phyloP scores from a whole-genome alignment of 1,140 invertebrate genomes.

The Drosophila erecta region DNA sequence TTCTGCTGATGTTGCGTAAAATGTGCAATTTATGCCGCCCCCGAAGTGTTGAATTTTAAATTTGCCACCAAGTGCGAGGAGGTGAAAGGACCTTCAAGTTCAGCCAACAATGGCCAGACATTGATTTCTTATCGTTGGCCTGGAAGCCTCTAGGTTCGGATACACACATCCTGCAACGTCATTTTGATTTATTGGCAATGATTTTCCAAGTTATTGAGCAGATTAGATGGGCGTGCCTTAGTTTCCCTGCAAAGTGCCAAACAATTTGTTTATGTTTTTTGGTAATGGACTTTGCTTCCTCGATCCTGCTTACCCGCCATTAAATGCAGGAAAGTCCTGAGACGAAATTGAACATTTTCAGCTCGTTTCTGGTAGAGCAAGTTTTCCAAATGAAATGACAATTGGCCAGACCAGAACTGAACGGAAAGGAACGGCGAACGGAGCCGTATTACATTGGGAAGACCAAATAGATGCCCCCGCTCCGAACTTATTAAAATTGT shows the following conservation, averaged over 20 bases:
- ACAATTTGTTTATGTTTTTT: slow-evolving; percentile 76
- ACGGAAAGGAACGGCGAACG: neutral
- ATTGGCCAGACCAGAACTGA: slow-evolving; percentile 21
- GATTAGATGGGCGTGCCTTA: slow-evolving; percentile 78
- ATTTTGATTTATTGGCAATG: slow-evolving; percentile 84
- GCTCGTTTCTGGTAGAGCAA: slow-evolving; percentile 66
- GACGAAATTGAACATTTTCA: slow-evolving; percentile 74
- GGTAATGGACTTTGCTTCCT: slow-evolving; percentile 41
- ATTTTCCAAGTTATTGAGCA: slow-evolving; percentile 83
- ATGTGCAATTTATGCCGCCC: slow-evolving; percentile 71
- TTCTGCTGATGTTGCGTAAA: slow-evolving; percentile 74
- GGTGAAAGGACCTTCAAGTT: slow-evolving; percentile 38
- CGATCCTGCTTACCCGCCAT: slow-evolving; percentile 38
- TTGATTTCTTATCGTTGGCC: slow-evolving; percentile 42
- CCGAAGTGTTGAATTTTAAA: slow-evolving; percentile 69
- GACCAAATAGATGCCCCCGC: slow-evolving; percentile 6
- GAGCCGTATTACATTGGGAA: neutral
- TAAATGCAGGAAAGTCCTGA: slow-evolving; percentile 67
- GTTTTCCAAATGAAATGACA: slow-evolving; percentile 78
- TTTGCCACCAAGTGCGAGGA: slow-evolving; percentile 36
- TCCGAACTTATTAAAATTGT: slow-evolving; percentile 67
- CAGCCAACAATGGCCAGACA: slow-evolving; percentile 36
- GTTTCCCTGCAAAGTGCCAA: slow-evolving; percentile 53
- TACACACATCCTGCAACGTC: slow-evolving; percentile 71
- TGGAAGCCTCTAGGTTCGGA: slow-evolving; percentile 31